Evolutionary conservation across 2,797 vertebrate species (phyloP), one percentile per base, ranked within the genome.

Genomic region (Lindbergichthys nudifrons): DNA sequence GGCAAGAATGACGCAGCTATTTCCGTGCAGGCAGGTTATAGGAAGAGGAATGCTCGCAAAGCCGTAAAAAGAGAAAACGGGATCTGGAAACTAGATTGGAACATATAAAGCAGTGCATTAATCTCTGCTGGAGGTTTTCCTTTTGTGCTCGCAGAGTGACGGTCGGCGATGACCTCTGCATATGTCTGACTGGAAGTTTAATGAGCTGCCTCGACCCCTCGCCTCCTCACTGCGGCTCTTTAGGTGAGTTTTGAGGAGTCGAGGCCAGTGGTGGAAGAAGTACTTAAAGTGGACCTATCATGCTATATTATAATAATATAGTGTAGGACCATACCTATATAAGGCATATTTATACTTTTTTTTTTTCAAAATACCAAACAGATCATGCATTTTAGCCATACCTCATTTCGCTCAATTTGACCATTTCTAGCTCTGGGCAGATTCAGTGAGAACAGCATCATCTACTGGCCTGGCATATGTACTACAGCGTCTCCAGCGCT

Each of bases 21-120:
- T 92, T 94, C 93, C 92, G 72, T 91, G 89, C 87, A 21, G 81
- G 84, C 82, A 67, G 88, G 84, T 87, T 91, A 91, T 88, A 85
- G 87, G 72, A 89, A 68, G 80, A 92, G 90, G 92, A 94, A 93
- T 87, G 81, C 90, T 88, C 64, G 76, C 89, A 83, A 86, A 88
- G 71, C 88, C 73, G 73, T 93, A 90, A 94, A 36, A 92, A 90
- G 43, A 48, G 65, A 53, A 63, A 67, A 16, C 14, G 54, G 81
- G 82, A 91, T 94, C 94, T 95, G 94, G 94, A 94, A 94, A 92
- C 87, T 92, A 92, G 88, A 95, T 94, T 64, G 88, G 83, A 88
- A 85, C 82, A 84, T 83, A 92, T 91, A 88, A 91, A 92, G 77
- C 42, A 81, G 88, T 36, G 66, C 67, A 90, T 92, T 88, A 87